Evolutionary conservation across 2,113 vertebrate species (phyloP).

Genomic region (Odontophorus gujanensis): DNA sequence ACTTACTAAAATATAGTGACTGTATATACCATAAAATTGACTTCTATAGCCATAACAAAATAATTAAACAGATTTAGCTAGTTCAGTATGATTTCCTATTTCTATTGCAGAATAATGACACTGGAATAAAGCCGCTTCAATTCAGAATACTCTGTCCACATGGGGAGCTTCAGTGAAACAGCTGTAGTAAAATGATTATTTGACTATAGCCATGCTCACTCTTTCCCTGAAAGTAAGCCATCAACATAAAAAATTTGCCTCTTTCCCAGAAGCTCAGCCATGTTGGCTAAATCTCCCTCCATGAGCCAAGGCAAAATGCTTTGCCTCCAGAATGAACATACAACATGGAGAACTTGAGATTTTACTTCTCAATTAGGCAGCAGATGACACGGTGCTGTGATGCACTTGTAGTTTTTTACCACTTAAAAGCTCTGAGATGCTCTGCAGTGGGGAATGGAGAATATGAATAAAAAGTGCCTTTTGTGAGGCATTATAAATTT

Average conservation of each 20-base stretch:
- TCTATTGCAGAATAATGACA: constrained; percentile 8
- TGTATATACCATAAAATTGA: constrained; percentile 14
- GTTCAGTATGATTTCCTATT: background rate
- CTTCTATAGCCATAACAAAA: background rate
- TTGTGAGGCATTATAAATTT: rapidly evolving
- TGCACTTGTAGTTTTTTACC: background rate
- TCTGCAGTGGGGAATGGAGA: background rate
- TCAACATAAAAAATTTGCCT: constrained; percentile 12
- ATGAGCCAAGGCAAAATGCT: background rate
- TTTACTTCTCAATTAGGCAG: background rate
- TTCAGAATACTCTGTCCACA: constrained; percentile 25
- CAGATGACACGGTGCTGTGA: background rate
- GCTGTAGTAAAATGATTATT: constrained; percentile 54
- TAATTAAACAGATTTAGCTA: constrained; percentile 30
- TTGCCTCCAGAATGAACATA: background rate
- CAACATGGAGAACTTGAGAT: rapidly evolving
- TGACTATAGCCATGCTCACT: background rate
- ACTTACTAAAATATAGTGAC: background rate
- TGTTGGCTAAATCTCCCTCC: background rate
- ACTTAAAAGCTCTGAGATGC: background rate
- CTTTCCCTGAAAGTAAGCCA: background rate
- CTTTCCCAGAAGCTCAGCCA: background rate
- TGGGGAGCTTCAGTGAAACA: constrained; percentile 36
- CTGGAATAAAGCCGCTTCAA: constrained; percentile 51
- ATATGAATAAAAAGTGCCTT: background rate